Evolutionary conservation across 2,113 vertebrate genomes (phyloP).

Genomic region (Austrofundulus limnaeus): DNA sequence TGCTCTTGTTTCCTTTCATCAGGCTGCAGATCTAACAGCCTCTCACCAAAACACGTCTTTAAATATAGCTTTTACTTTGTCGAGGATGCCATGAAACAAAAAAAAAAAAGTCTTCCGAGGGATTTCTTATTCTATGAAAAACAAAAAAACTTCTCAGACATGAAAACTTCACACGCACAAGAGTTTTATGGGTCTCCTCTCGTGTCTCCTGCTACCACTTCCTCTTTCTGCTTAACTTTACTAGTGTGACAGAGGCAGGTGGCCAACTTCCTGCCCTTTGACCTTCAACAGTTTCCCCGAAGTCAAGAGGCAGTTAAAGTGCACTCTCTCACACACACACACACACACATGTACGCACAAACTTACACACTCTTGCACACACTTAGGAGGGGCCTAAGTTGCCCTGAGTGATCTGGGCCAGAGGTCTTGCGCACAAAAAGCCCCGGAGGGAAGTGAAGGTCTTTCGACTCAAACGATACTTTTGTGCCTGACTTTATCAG

Average conservation of each 20-base stretch:
- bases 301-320: conserved; percentile 62
- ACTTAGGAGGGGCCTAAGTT: conserved; percentile 74
- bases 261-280: conserved; percentile 78
- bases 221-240: conserved; percentile 51
- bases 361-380: conserved; percentile 30
- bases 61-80: not conserved
- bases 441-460: conserved; percentile 63
- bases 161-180: conserved; percentile 16
- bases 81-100: conserved; percentile 20
- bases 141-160: conserved; percentile 11
- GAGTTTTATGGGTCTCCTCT: conserved; percentile 18
- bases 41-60: not conserved
- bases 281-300: conserved; percentile 71
- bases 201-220: conserved; percentile 43
- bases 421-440: conserved; percentile 68
- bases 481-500: conserved; percentile 45
- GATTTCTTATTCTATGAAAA: conserved; percentile 1
- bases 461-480: conserved; percentile 62
- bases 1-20: conserved; percentile 39
- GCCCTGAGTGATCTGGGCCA: conserved; percentile 76
- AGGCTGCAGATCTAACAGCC: too few species aligned
- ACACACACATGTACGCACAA: conserved; percentile 34
- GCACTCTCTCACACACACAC: conserved; percentile 34
- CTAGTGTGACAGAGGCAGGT: conserved; percentile 75
- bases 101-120: too few species aligned